Base-by-base conservation (phyloP, 2,797 vertebrate species). In the Distichodus sexfasciatus region DNA sequence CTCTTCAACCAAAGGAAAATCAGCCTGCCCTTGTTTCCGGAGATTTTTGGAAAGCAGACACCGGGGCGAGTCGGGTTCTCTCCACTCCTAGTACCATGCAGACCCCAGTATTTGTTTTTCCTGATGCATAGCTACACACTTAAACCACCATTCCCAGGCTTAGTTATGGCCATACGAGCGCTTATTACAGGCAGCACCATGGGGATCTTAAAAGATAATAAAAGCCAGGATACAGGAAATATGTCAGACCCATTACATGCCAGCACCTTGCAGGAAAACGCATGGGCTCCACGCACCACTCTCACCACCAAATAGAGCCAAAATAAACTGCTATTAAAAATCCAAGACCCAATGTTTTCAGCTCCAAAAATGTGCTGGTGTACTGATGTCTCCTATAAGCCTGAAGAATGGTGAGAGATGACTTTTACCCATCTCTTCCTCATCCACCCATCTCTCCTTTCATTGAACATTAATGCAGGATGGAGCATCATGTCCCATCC, bases 391-490 rank as follows among this genome's bases (percentile, higher is more conserved):
- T 62, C 38, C 21, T 66, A 58, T 59, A 28, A 17, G 46, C 51
- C 47, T 41, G 29, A 9, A 59, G 14, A 15, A 26, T 58, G 40
- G 21, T 19, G 54, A 23, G 46, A 7, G 33, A 12, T 46, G 17
- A 12, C 35, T 46, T 35, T 50, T 29, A 46, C 61, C 76, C 82
- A 85, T 76, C 77, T 83, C 82, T 82, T 75, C 82, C 81, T 74
- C 60, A 64, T 75, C 81, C 80, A 51, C 72, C 66, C 29, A 51
- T 69, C 33, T 46, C 43, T 40, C 72, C 65, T 87, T 83, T 88
- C 85, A 88, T n/a, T n/a, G n/a, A n/a, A n/a, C n/a, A n/a, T 88
- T 89, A 90, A 86, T 84, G 65, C 78, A 0, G 65, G 76, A 87
- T 83, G 76, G 83, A 87, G 80, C 68, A 50, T 78, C 29, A 57